Evolutionary conservation across 1,140 invertebrate species (phyloP).

Genomic region (Lucilia cuprina): DNA sequence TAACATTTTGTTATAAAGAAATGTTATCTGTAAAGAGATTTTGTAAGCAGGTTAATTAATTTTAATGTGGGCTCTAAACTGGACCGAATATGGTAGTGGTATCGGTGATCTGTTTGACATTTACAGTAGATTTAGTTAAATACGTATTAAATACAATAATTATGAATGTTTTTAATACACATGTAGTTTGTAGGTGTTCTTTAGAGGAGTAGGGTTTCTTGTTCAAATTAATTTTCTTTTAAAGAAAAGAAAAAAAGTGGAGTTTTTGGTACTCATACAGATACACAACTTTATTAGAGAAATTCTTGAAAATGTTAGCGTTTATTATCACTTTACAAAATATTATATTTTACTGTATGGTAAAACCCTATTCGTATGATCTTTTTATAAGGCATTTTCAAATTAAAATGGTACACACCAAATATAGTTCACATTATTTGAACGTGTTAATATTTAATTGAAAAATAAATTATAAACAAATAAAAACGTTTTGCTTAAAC

Average conservation of each 20-base stretch:
- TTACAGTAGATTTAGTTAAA: neutral
- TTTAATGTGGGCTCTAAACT: neutral
- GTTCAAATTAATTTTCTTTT: no score
- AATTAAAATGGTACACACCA: slow-evolving; percentile 5
- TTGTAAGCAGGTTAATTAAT: neutral
- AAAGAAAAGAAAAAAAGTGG: no score
- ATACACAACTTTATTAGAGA: no score
- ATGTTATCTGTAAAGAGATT: neutral
- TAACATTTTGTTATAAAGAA: neutral
- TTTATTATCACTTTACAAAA: no score
- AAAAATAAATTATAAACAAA: neutral
- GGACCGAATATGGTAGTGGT: neutral
- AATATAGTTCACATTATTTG: neutral
- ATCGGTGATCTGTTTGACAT: neutral
- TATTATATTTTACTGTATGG: no score
- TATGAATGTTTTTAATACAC: neutral
- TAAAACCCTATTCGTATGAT: no score
- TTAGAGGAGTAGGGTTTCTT: no score
- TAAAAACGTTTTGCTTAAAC: neutral
- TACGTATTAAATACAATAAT: neutral
- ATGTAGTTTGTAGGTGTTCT: neutral
- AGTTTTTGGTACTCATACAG: no score
- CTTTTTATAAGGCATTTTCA: neutral
- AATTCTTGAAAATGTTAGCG: no score
- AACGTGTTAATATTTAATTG: slow-evolving; percentile 27